These are phyloP conservation scores for Pocillopora grandis DNA, from an alignment of 92 coral and sea anemone genomes.

Conservation along the genomic window DNA sequence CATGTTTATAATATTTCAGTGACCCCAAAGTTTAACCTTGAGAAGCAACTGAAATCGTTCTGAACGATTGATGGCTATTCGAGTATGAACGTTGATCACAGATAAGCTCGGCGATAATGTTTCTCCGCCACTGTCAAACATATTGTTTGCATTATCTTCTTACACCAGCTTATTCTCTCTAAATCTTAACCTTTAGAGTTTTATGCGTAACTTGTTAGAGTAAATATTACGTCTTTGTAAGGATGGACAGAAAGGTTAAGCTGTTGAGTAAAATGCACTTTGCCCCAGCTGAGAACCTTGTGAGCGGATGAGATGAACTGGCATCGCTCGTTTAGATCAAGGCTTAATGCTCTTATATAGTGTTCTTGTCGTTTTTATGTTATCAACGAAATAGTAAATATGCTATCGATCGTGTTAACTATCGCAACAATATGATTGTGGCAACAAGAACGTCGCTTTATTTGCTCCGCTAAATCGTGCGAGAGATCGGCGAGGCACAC, in stretches of 20 bases:
- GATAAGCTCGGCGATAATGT: conserved; percentile 32
- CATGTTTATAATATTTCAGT: conserved; percentile 31
- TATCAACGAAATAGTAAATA: neutral
- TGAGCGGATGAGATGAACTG: too few species aligned
- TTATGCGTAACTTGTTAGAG: conserved; percentile 13
- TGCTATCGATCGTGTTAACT: neutral
- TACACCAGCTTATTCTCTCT: conserved; percentile 25
- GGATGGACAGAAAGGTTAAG: conserved; percentile 30
- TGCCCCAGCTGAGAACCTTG: neutral
- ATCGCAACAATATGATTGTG: neutral
- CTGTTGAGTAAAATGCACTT: neutral
- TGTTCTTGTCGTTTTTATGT: neutral
- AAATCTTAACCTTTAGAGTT: conserved; percentile 19
- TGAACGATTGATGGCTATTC: neutral
- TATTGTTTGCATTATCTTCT: conserved; percentile 28
- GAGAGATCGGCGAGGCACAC: neutral
- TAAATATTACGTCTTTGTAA: conserved; percentile 25
- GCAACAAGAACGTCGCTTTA: neutral
- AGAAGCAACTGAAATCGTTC: neutral
- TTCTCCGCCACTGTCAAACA: conserved; percentile 26
- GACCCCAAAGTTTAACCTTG: conserved; percentile 19
- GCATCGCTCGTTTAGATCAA: too few species aligned
- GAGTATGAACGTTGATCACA: neutral
- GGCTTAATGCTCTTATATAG: neutral
- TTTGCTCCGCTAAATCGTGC: neutral